Evolutionary conservation across 2,888 invertebrate species (phyloP), one percentile per base, ranked within the genome.

Genomic region (Ernsta delagoae): DNA sequence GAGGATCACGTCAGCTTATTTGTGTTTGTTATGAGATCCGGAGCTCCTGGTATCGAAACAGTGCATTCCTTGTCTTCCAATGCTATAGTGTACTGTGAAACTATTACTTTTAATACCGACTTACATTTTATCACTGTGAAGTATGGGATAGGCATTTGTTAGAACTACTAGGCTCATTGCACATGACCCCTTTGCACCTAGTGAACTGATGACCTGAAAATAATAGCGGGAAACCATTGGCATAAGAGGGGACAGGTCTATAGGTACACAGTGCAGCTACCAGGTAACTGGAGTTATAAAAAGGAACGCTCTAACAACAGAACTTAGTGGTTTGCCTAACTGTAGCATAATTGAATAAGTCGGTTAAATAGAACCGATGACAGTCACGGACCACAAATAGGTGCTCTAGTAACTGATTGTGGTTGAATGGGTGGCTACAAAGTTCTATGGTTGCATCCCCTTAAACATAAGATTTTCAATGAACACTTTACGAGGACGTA

Each of bases 1-100:
- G 91, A 88, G 89, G 92, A 91, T 93, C 92, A 92, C 87, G 92
- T 92, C 92, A 87, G 84, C 85, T 92, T 92, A 91, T 89, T 91
- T 89, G 86, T 91, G 87, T 92, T 90, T 89, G 90, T 91, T 92
- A 92, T 91, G 88, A 91, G 90, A 87, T 86, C 80, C n/a, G 77
- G 79, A 81, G 85, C 72, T 78, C 43, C 59, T 53, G 64, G 31
- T 9, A 12, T 31, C 48, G 59, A 53, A 62, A 16, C 31, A 36
- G 24, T 63, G 63, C 59, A 64, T 53, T 62, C 39, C 48, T 36
- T 41, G 61, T 68, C 45, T 12, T 59, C 31, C 41, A 39, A 53
- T 53, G 16, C 60, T 31, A 3, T 36, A 4, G 1, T 41, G 24
- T 24, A n/a, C 16, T 57, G 16, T 60, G 53, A n/a, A n/a, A n/a